These are phyloP conservation scores for Athalia rosae DNA, from an alignment of 2,888 invertebrate species.

Conservation along the genomic window DNA sequence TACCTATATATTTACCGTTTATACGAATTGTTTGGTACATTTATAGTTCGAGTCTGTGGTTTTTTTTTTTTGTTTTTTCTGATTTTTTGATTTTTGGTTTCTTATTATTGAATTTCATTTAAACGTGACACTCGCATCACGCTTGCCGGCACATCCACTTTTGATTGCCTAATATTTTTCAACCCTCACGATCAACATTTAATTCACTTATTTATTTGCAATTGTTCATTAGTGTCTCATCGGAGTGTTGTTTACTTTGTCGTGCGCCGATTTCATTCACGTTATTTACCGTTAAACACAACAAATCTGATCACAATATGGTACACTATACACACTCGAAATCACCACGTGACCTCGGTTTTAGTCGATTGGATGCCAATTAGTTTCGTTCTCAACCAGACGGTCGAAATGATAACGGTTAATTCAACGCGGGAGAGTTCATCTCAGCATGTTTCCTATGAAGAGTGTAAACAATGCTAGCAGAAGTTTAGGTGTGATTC, in stretches of 20 bases:
- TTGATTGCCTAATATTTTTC: not conserved
- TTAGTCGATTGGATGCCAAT: slow-evolving; percentile 37
- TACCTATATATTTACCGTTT: not conserved
- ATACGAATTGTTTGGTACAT: slow-evolving; percentile 13
- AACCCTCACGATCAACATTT: not conserved
- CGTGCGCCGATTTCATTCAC: not conserved
- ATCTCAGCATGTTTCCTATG: slow-evolving; percentile 50
- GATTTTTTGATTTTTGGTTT: no score
- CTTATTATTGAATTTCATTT: not conserved
- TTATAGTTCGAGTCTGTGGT: not conserved
- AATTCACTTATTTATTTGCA: not conserved
- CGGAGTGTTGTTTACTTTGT: not conserved
- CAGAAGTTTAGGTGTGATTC: slow-evolving; percentile 58
- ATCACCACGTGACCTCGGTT: slow-evolving; percentile 21
- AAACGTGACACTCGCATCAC: no score
- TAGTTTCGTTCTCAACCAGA: slow-evolving; percentile 10
- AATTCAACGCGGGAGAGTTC: slow-evolving; percentile 11
- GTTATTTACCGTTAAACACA: slow-evolving; percentile 36
- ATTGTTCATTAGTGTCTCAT: not conserved
- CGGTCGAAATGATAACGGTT: slow-evolving; percentile 19
- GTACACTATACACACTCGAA: slow-evolving; percentile 40
- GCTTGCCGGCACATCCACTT: no score
- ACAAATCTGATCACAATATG: slow-evolving; percentile 38
- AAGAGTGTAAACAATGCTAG: slow-evolving; percentile 58
- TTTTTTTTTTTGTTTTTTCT: no score